Evolutionary conservation across 2,797 vertebrate species (phyloP).

Genomic region (Champsocephalus gunnari): DNA sequence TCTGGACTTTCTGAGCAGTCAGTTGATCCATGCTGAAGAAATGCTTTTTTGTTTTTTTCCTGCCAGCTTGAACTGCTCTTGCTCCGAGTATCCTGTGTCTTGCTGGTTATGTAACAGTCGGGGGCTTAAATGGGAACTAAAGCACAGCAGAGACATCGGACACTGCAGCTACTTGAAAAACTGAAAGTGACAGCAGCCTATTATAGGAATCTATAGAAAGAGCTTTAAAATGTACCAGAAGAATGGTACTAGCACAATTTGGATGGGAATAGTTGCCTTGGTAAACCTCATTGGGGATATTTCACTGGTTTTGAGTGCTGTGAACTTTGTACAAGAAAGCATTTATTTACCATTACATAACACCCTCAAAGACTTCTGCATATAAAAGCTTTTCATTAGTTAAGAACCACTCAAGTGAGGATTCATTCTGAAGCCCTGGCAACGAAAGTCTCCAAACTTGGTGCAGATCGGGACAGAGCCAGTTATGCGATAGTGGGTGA

Average conservation of each 20-base stretch:
- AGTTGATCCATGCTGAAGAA: slow-evolving; percentile 54
- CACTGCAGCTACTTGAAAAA: slow-evolving; percentile 57
- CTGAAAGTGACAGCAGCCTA: slow-evolving; percentile 45
- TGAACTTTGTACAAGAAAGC: slow-evolving; percentile 48
- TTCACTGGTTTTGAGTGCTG: slow-evolving; percentile 25
- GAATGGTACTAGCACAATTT: slow-evolving; percentile 1
- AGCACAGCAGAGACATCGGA: slow-evolving; percentile 56
- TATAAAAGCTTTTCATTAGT: slow-evolving; percentile 37
- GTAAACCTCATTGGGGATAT: slow-evolving; percentile 11
- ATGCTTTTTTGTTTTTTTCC: slow-evolving; percentile 49
- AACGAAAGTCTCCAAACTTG: slow-evolving; percentile 42
- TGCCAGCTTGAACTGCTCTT: slow-evolving; percentile 53
- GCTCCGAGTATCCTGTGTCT: slow-evolving; percentile 72
- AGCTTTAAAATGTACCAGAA: slow-evolving; percentile 28
- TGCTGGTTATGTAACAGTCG: slow-evolving; percentile 78
- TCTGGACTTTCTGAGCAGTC: slow-evolving; percentile 45
- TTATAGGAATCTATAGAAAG: slow-evolving; percentile 14
- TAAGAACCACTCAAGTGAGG: slow-evolving; percentile 41
- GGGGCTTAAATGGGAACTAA: slow-evolving; percentile 72
- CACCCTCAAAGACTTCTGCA: slow-evolving; percentile 35
- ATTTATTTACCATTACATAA: slow-evolving; percentile 57
- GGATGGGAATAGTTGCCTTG: slow-evolving; percentile 17
- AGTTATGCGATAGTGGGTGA: slow-evolving; percentile 17
- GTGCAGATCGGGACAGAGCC: slow-evolving; percentile 16
- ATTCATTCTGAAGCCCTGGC: slow-evolving; percentile 48